Base-by-base conservation (phyloP, 1,140 invertebrate species). In the Triops longicaudatus region DNA sequence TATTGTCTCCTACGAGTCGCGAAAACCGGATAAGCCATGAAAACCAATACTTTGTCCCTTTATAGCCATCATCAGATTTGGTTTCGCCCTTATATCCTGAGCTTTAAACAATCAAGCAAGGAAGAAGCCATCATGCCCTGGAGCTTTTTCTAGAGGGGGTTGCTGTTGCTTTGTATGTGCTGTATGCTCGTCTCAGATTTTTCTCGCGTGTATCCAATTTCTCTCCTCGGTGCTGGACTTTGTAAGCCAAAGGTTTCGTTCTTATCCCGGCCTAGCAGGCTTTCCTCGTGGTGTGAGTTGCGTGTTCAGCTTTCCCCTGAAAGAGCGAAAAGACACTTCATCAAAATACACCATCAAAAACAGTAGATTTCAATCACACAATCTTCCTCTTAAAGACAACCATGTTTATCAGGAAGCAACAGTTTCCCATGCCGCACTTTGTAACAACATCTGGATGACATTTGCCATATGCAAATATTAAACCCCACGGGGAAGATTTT, bases 201-300 rank as follows among this genome's bases (percentile, higher is more conserved):
- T 63, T 63, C 50, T 63, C 50, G 50, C 50, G 50, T 63, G 50
- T 63, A 63, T 63, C 50, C 50, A 63, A 14, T 63, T 63, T 63
- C 50, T 44, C 50, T 9, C 22, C 50, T 6, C 50, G 14, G 14
- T 17, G 31, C 31, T 37, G 31, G 31, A 37, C 31, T 37, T 37
- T 37, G 2, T 37, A 37, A 37, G 31, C 31, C 31, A 37, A 37
- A 37, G 31, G 31, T 37, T 37, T 37, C 31, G 2, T 37, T 37
- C 31, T 37, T 37, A 37, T 37, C 31, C 31, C 31, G 31, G 31
- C 31, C 31, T 2, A 37, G 31, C 31, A 2, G 7, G 31, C 31
- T 37, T 37, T 37, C 31, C 31, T 37, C 31, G 2, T 37, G 31
- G 31, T 37, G 31, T 7, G 31, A 37, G 31, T 37, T 22, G 14